These are phyloP conservation scores for Forbesichthys papilliferus DNA, from an alignment of 2,113 vertebrate species.

Conservation along the genomic window DNA sequence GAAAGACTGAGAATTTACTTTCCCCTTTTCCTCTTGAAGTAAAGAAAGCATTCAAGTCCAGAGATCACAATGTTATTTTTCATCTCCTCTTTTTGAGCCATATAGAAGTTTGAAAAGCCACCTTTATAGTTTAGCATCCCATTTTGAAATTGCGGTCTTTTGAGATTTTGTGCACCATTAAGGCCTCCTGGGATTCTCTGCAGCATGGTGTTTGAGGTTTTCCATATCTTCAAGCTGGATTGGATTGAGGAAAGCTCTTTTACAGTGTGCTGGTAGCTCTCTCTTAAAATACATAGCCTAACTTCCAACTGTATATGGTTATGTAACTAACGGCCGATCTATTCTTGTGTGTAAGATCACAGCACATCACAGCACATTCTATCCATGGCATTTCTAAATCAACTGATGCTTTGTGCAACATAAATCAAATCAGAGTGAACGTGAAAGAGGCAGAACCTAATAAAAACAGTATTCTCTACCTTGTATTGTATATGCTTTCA, in stretches of 20 bases:
- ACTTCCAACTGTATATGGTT: conserved; percentile 24
- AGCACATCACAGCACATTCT: conserved; percentile 5
- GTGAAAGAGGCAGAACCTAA: background rate
- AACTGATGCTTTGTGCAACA: conserved; percentile 22
- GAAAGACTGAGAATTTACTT: conserved; percentile 67
- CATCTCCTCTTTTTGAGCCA: conserved; percentile 57
- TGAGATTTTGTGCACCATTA: conserved; percentile 62
- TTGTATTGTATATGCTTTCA: conserved; percentile 39
- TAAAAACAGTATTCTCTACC: background rate
- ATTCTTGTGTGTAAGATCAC: background rate
- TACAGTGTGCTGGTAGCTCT: conserved; percentile 34
- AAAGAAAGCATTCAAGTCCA: conserved; percentile 71
- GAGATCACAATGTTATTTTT: conserved; percentile 74
- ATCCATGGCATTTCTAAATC: conserved; percentile 38
- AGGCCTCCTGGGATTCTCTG: conserved; percentile 59
- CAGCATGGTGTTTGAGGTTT: conserved; percentile 21
- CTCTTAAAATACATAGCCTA: conserved; percentile 31
- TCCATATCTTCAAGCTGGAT: conserved; percentile 17
- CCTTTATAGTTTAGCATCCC: conserved; percentile 72
- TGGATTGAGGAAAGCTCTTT: conserved; percentile 43
- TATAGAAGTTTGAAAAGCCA: conserved; percentile 65
- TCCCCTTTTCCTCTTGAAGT: conserved; percentile 44
- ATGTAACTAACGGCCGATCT: conserved; percentile 9
- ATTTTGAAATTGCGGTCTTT: conserved; percentile 70
- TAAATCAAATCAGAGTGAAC: conserved; percentile 24